These are phyloP conservation scores for Agrilus mali DNA, from an alignment of 2,888 invertebrate genomes.

Conservation along the genomic window DNA sequence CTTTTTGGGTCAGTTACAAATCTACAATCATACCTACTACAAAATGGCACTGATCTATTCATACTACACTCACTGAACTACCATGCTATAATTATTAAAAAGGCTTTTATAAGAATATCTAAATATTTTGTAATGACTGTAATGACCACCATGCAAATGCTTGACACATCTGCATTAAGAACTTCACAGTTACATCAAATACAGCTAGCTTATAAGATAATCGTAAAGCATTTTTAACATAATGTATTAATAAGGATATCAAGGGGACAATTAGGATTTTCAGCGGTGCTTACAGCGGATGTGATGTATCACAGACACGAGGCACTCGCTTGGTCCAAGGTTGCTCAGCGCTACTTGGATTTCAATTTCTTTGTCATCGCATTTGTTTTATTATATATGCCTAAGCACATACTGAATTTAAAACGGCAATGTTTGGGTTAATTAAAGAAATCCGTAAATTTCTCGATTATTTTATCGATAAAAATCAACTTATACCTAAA, in stretches of 20 bases:
- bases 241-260: constrained; percentile 12
- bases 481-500: no score
- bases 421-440: no score
- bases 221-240: constrained; percentile 1
- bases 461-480: no score
- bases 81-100: constrained; percentile 30
- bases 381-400: no score
- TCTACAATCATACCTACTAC: constrained; percentile 32
- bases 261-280: constrained; percentile 11
- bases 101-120: constrained; percentile 18
- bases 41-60: constrained; percentile 32
- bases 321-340: constrained; percentile 35
- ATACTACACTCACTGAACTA: constrained; percentile 32
- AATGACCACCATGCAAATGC: constrained; percentile 19
- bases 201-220: constrained; percentile 13
- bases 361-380: no score
- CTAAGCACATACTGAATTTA: no score
- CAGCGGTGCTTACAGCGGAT: constrained; percentile 19
- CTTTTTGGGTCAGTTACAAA: constrained; percentile 37
- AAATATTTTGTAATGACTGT: constrained; percentile 1
- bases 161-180: constrained; percentile 16
- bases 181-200: constrained; percentile 16
- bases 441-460: no score
- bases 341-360: constrained; percentile 23
- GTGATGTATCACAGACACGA: constrained; percentile 36